Evolutionary conservation across 2,888 invertebrate species (phyloP), one percentile per base, ranked within the genome.

Genomic region (Nematopogon swammerdamellus): DNA sequence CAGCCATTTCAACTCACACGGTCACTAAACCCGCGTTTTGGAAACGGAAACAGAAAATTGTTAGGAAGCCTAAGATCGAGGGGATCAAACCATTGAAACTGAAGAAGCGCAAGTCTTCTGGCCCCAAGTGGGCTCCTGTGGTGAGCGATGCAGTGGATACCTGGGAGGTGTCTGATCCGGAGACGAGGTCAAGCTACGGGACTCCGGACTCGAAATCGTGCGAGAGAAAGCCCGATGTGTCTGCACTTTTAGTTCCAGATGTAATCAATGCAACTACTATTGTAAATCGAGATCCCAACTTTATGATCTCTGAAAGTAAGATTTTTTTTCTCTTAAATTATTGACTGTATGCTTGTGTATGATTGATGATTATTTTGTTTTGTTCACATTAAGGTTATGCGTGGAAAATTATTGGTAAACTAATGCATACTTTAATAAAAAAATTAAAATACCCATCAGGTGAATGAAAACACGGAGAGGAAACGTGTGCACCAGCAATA

Each of bases 1-100:
- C 66, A 0, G 71, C 69, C 0, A 76, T 77, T 49, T 72, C 74
- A 0, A 69, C 74, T 1, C 75, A 77, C 49, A 75, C 75, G 0
- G 75, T 75, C 2, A 67, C 72, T 0, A 75, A 69, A 49, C 70
- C 72, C 0, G 1, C 54, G 0, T 43, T 54, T 2, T 63, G 63
- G 0, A 60, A 55, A 18, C 60, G 53, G 45, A 62, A 56, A 14
- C 36, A 8, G 52, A 67, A 59, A 51, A 49, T 50, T 1, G 64
- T 65, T 10, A 68, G 62, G 45, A 60, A 60, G 49, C 55, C 57
- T 36, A 66, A 63, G 53, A 60, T 59, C 25, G 25, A 14, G 3
- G 36, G 36, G 6, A 14, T 14, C 36, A 14, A 36, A 14, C 8
- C 36, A 36, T 8, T 3, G 6, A 36, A 36, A n/a, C n/a, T n/a